Percentiles rank a stretch among this genome's conserved stretches.
phyloP scores from a whole-genome alignment of 2,113 vertebrate genomes.

The Vidua chalybeata region DNA sequence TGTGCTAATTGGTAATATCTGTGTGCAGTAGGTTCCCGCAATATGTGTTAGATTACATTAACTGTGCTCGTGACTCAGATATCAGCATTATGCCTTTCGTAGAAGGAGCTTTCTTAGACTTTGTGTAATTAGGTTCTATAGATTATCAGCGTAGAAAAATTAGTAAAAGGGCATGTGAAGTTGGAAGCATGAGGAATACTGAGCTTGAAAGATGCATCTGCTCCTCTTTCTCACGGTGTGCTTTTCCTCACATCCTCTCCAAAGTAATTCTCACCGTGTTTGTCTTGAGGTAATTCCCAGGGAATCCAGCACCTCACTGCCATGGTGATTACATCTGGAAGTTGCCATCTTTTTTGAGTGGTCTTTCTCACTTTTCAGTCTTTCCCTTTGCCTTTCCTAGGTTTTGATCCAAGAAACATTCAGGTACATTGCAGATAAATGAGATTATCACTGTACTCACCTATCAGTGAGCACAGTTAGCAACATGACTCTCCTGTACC shows the following conservation, averaged over 20 bases:
- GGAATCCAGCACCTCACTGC: conserved; percentile 32
- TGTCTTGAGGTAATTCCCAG: conserved; percentile 60
- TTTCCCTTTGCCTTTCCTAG: conserved; percentile 23
- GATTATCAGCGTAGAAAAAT: conserved; percentile 57
- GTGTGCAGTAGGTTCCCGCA: conserved; percentile 72
- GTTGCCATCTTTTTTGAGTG: neutral
- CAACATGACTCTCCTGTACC: neutral
- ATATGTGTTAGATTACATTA: conserved; percentile 73
- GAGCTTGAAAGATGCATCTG: conserved; percentile 36
- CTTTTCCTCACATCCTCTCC: conserved; percentile 38
- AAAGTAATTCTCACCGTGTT: conserved; percentile 59
- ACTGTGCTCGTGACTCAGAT: conserved; percentile 65
- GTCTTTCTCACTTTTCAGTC: conserved; percentile 35
- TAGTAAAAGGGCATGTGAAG: conserved; percentile 41
- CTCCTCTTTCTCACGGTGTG: conserved; percentile 59
- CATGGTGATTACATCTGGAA: conserved; percentile 13
- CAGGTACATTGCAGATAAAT: conserved; percentile 16
- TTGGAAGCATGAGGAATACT: conserved; percentile 22
- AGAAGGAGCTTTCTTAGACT: conserved; percentile 35
- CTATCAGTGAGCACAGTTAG: neutral
- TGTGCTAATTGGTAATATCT: conserved; percentile 77
- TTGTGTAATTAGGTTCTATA: conserved; percentile 70
- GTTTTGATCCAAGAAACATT: neutral
- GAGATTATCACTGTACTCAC: neutral
- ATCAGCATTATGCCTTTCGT: conserved; percentile 64